These are phyloP conservation scores for Busseola fusca DNA, from an alignment of 2,888 invertebrate genomes.

Conservation along the genomic window DNA sequence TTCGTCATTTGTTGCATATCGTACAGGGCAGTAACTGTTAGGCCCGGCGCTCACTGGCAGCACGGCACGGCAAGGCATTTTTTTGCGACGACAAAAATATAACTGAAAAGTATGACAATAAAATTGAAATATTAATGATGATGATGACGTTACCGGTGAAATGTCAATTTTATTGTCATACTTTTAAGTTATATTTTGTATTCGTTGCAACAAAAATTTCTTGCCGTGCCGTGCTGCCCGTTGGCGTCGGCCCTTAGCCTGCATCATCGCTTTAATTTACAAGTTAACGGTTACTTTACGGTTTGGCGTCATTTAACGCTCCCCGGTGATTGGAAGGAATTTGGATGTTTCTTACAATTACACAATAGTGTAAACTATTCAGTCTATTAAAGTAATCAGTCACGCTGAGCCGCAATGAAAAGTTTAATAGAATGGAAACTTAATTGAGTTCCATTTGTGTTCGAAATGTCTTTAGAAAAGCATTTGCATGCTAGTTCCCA, in stretches of 20 bases:
- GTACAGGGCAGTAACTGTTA: neutral
- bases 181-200: too few species aligned
- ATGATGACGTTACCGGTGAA: too few species aligned
- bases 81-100: too few species aligned
- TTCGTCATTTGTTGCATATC: too few species aligned
- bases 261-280: constrained; percentile 7
- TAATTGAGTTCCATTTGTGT: constrained; percentile 10
- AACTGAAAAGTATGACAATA: too few species aligned
- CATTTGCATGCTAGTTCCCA: constrained; percentile 8
- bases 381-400: constrained; percentile 8
- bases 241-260: too few species aligned
- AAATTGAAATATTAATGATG: too few species aligned
- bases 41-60: too few species aligned
- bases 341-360: neutral
- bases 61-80: too few species aligned
- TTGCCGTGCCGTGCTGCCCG: too few species aligned
- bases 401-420: constrained; percentile 15
- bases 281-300: constrained; percentile 20
- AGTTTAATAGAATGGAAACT: constrained; percentile 5
- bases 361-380: constrained; percentile 21
- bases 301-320: constrained; percentile 9
- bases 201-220: too few species aligned
- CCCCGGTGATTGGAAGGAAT: neutral
- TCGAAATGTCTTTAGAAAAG: constrained; percentile 23
- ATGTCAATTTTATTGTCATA: too few species aligned